Percentiles rank a stretch among this genome's conserved stretches.
Conservation (phyloP, 2,113 vertebrate genomes). For the Scomber colias region DNA sequence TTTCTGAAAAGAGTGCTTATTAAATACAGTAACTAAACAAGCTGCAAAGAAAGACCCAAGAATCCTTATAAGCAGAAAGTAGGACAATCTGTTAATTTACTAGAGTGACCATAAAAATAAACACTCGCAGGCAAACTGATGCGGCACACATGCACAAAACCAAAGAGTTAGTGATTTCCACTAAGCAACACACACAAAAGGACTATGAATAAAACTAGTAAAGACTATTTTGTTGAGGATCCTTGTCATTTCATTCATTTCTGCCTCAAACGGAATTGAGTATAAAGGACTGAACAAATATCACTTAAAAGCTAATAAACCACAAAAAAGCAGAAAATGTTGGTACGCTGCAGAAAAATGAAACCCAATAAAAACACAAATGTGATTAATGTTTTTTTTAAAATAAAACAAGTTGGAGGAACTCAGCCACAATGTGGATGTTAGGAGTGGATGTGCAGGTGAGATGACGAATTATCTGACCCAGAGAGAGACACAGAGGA, state of each 20-base stretch:
- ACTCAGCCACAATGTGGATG: not conserved
- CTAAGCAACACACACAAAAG: not conserved
- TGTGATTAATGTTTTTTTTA: slow-evolving; percentile 2
- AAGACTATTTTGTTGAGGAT: not conserved
- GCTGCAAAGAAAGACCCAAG: slow-evolving; percentile 30
- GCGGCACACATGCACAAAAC: not conserved
- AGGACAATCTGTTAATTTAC: not conserved
- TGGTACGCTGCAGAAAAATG: not conserved
- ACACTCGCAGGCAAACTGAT: not conserved
- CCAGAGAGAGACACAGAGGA: slow-evolving; percentile 8
- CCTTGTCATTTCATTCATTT: too few species aligned
- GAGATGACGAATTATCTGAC: slow-evolving; percentile 12
- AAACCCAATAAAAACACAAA: not conserved
- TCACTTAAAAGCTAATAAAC: too few species aligned
- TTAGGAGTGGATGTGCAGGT: not conserved
- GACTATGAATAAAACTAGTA: not conserved
- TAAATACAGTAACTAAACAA: not conserved
- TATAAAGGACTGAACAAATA: not conserved
- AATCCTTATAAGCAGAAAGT: not conserved
- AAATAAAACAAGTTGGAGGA: not conserved
- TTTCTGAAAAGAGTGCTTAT: not conserved
- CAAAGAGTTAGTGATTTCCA: not conserved
- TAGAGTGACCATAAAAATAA: not conserved
- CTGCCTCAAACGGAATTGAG: not conserved
- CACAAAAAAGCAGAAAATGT: not conserved